A percentile compares a stretch with the other conserved stretches of the same genome.
Evolutionary conservation across 1,140 invertebrate genomes (phyloP).

Genomic region (Drosophila guanche): DNA sequence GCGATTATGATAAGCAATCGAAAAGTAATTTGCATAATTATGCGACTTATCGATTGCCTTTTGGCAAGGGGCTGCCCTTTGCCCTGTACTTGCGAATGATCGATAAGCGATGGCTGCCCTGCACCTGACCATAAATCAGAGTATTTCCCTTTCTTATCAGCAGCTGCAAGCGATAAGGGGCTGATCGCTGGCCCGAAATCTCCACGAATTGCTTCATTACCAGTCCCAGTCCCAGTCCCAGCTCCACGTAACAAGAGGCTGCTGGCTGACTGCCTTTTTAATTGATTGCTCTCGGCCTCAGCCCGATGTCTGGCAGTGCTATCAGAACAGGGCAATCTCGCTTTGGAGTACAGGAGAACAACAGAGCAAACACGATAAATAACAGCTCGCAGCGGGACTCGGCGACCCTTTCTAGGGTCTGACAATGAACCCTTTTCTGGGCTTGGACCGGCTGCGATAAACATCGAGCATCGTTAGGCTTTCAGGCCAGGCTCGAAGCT

Average conservation of each 20-base stretch:
- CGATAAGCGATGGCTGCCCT: conserved; percentile 32
- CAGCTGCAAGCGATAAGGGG: conserved; percentile 35
- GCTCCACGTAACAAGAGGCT: conserved; percentile 60
- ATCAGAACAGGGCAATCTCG: conserved; percentile 75
- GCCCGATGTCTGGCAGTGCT: conserved; percentile 71
- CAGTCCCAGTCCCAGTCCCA: conserved; percentile 18
- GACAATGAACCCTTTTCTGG: conserved; percentile 75
- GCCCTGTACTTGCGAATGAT: conserved; percentile 22
- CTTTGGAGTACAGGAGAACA: conserved; percentile 36
- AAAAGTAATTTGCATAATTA: conserved; percentile 72
- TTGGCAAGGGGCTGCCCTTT: too few species aligned
- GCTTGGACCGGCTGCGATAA: conserved; percentile 59
- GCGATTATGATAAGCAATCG: conserved; percentile 66
- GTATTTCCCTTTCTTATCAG: conserved; percentile 58
- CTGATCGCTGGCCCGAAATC: conserved; percentile 71
- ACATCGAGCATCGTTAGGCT: conserved; percentile 75
- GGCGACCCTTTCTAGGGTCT: conserved; percentile 40
- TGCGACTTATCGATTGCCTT: too few species aligned
- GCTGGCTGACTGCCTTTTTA: conserved; percentile 75
- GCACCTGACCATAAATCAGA: conserved; percentile 72
- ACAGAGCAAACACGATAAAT: conserved; percentile 62
- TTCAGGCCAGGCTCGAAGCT: conserved; percentile 34
- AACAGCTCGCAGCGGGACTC: conserved; percentile 62
- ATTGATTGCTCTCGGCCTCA: conserved; percentile 71
- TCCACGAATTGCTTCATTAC: conserved; percentile 77